These are phyloP conservation scores for Pituophis catenifer DNA, from an alignment of 2,113 vertebrate species.

Conservation along the genomic window DNA sequence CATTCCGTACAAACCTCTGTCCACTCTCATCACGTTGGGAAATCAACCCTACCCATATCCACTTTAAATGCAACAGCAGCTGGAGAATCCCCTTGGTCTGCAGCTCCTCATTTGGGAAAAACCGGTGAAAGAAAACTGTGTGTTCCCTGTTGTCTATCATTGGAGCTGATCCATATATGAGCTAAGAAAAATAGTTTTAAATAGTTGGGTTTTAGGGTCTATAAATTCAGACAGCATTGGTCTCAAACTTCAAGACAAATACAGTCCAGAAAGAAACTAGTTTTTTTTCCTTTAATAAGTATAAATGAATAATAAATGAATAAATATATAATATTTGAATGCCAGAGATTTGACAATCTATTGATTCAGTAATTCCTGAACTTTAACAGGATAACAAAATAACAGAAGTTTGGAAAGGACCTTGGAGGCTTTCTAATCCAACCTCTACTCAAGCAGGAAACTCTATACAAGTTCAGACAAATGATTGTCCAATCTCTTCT, in stretches of 20 bases:
- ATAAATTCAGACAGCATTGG: not conserved
- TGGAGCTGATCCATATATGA: not conserved
- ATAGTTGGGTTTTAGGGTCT: not conserved
- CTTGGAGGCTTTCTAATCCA: not conserved
- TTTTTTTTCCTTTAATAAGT: not conserved
- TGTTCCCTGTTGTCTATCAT: not conserved
- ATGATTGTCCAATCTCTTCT: not conserved
- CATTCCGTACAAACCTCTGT: not conserved
- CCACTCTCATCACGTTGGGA: not conserved
- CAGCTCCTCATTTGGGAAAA: not conserved
- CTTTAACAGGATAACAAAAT: not conserved
- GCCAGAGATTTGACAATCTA: not conserved
- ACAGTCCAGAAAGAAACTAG: not conserved
- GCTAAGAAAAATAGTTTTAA: not conserved
- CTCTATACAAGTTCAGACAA: not conserved
- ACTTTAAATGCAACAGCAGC: not conserved
- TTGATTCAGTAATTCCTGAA: not conserved
- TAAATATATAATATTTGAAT: no score
- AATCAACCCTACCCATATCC: conserved; percentile 2
- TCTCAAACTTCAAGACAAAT: not conserved
- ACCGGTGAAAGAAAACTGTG: not conserved
- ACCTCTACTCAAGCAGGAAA: not conserved
- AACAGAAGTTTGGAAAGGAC: not conserved
- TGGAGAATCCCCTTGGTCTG: not conserved
- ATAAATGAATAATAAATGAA: not conserved